These are phyloP conservation scores for Eciton burchellii DNA, from an alignment of 1,140 invertebrate genomes.

Conservation along the genomic window DNA sequence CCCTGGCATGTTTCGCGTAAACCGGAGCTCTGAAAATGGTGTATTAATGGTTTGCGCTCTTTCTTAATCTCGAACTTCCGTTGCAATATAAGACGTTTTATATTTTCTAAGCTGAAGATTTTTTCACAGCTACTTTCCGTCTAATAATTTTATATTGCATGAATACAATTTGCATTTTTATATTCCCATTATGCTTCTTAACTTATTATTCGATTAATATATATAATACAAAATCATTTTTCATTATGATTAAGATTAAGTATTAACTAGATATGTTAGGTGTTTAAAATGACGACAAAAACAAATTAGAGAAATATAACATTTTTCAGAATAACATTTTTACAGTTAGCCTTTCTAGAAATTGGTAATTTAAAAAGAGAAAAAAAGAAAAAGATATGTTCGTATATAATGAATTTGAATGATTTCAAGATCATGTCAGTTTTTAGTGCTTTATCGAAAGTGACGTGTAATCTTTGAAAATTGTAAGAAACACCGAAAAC, in stretches of 20 bases:
- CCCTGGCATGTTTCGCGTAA: constrained; percentile 8
- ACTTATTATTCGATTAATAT: too few relatives aligned
- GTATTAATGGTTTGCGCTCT: background rate
- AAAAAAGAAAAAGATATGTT: background rate
- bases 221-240: too few relatives aligned
- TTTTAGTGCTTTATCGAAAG: background rate
- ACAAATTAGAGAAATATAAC: background rate
- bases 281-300: too few relatives aligned
- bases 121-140: too few relatives aligned
- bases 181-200: too few relatives aligned
- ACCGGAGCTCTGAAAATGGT: background rate
- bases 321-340: constrained; percentile 30
- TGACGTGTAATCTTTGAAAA: background rate
- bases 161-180: too few relatives aligned
- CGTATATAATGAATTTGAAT: background rate
- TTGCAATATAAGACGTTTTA: too few relatives aligned
- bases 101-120: too few relatives aligned
- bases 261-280: too few relatives aligned
- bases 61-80: background rate
- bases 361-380: background rate
- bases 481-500: background rate
- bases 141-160: too few relatives aligned
- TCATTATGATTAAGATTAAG: too few relatives aligned
- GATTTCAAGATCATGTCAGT: background rate
- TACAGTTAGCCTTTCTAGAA: background rate